phyloP scores from a whole-genome alignment of 2,113 vertebrate species.

The Neodon shergylaensis region DNA sequence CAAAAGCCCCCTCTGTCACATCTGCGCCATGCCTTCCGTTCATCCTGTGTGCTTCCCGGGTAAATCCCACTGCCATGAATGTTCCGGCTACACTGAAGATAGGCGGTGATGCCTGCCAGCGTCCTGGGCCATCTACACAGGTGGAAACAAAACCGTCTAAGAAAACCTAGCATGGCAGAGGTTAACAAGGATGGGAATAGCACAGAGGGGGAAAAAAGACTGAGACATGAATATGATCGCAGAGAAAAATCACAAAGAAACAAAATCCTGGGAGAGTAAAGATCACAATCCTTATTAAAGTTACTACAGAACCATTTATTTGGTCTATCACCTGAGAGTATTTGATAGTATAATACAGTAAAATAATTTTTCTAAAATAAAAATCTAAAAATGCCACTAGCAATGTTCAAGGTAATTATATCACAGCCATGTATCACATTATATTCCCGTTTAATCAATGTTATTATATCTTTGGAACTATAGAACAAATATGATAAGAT shows the following conservation, averaged over 20 bases:
- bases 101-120: constrained; percentile 93
- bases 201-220: background rate
- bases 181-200: background rate
- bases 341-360: background rate
- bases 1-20: constrained; percentile 94
- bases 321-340: background rate
- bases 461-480: background rate
- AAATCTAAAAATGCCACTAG: background rate
- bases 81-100: constrained; percentile 92
- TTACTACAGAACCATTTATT: background rate
- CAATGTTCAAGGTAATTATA: background rate
- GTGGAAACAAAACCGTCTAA: background rate
- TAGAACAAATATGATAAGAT: background rate
- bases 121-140: constrained; percentile 95
- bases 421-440: background rate
- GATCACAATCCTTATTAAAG: background rate
- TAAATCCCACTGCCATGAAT: constrained; percentile 91
- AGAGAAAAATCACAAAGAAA: constrained; percentile 58
- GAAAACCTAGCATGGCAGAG: constrained; percentile 61
- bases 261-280: background rate
- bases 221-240: background rate
- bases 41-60: constrained; percentile 90
- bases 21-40: constrained; percentile 93
- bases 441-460: background rate
- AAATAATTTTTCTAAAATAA: background rate